Base-by-base conservation (phyloP, 2,113 vertebrate genomes). In the Chascanopsetta lugubris region DNA sequence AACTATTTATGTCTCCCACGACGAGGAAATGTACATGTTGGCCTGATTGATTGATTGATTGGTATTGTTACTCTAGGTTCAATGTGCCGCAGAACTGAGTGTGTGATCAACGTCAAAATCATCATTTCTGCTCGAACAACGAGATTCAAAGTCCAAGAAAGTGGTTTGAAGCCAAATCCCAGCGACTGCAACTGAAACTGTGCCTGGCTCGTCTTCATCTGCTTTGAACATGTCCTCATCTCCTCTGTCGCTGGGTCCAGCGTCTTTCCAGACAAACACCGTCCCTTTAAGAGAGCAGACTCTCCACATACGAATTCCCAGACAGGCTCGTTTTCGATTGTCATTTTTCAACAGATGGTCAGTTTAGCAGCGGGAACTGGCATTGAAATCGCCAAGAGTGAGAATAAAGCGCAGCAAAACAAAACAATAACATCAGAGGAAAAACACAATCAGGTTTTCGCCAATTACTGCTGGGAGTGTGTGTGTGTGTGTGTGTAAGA, bases 391-490 rank as follows among this genome's bases (percentile, higher is more conserved):
- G n/a, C n/a, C 17, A 42, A 42, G 15, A 8, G 38, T 18, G 38
- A 18, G 8, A 30, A 30, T 4, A 30, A 30, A 30, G n/a, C 29
- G 8, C 29, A 30, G 29, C 29, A 30, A 42, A 42, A 42, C 2
- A 42, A 42, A 42, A 11, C n/a, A 42, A 42, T 0, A n/a, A 42
- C n/a, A 17, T 8, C n/a, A n/a, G 38, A 43, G 30, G 29, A 29
- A 12, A 56, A 50, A 53, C 18, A 61, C 30, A 75, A 53, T n/a
- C 8, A 12, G 13, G 38, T 43, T 58, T 21, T 73, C 13, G 6
- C n/a, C 30, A 42, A 27, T 34, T 61, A 36, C 22, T 25, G 8
- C n/a, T 4, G 25, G 42, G 66, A 46, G 62, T 2, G 47, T n/a
- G 55, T 38, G 22, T 27, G 25, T 11, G 20, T 25, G 43, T 65